Percentiles rank a stretch among this genome's conserved stretches.
Evolutionary conservation across 2,888 invertebrate species (phyloP).

Genomic region (Ceratothoa steindachneri): DNA sequence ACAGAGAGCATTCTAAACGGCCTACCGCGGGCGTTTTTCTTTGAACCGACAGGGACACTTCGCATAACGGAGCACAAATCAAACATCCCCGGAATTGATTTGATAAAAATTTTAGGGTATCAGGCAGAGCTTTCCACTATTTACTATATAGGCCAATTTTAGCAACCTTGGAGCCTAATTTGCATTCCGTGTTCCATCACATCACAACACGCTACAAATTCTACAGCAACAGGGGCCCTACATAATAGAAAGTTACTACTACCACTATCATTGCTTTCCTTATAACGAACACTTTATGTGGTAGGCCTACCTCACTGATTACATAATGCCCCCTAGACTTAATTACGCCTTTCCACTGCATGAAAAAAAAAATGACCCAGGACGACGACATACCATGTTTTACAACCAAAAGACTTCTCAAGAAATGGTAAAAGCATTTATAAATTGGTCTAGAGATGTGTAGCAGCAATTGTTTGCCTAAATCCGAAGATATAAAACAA

Average conservation of each 20-base stretch:
- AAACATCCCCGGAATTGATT: too few species aligned
- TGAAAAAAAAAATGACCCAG: neutral
- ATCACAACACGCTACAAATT: too few species aligned
- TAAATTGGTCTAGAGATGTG: neutral
- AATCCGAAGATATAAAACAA: neutral
- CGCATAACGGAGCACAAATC: too few species aligned
- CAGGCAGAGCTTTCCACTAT: too few species aligned
- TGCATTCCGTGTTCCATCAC: too few species aligned
- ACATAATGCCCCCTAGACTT: neutral
- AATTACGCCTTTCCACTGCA: neutral
- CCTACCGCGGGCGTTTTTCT: too few species aligned
- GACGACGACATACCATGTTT: neutral
- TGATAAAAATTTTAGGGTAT: too few species aligned
- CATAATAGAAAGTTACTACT: neutral
- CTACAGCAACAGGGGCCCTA: neutral
- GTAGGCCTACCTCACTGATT: neutral
- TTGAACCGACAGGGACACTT: too few species aligned
- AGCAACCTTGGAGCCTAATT: too few species aligned
- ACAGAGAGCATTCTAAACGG: too few species aligned
- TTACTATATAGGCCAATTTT: too few species aligned
- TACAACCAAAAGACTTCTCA: neutral
- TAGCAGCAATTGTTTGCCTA: neutral
- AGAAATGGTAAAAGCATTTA: neutral
- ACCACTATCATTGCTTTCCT: neutral
- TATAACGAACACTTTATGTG: neutral